Percentiles rank a stretch among this genome's conserved stretches.
Conservation (phyloP, 1,140 invertebrate species). For the Thrips palmi region DNA sequence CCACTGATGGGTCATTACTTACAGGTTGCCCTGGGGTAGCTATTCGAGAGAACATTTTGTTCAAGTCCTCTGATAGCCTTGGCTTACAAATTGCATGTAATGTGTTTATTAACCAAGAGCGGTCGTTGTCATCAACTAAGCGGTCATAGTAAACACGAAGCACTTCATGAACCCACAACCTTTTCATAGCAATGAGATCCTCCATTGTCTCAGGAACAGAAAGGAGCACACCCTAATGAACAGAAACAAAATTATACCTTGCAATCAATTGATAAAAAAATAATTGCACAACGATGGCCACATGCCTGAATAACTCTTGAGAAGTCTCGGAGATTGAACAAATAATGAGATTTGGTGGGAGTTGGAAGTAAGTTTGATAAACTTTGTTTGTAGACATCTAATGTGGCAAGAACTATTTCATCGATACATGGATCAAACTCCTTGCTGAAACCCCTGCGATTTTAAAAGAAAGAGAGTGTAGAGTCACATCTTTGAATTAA, state of each 20-base stretch:
- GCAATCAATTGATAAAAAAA: neutral
- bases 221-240: conserved; percentile 64
- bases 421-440: conserved; percentile 88
- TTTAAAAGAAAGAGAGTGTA: conserved; percentile 10
- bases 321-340: conserved; percentile 90
- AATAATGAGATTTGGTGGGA: conserved; percentile 78
- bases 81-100: conserved; percentile 24
- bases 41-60: conserved; percentile 25
- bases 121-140: conserved; percentile 62
- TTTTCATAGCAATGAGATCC: conserved; percentile 70
- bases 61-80: conserved; percentile 30
- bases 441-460: conserved; percentile 71
- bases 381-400: conserved; percentile 74
- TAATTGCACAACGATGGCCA: conserved; percentile 4
- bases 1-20: neutral
- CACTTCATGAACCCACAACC: conserved; percentile 88
- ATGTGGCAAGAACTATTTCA: conserved; percentile 68
- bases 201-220: conserved; percentile 85
- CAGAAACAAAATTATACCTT: conserved; percentile 1
- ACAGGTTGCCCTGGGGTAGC: conserved; percentile 3
- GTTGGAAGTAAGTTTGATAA: conserved; percentile 71
- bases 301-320: conserved; percentile 72
- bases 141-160: conserved; percentile 87
- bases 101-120: conserved; percentile 57
- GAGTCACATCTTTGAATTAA: neutral